phyloP scores from a whole-genome alignment of 2,113 vertebrate species.

The Pterocles burchelli region DNA sequence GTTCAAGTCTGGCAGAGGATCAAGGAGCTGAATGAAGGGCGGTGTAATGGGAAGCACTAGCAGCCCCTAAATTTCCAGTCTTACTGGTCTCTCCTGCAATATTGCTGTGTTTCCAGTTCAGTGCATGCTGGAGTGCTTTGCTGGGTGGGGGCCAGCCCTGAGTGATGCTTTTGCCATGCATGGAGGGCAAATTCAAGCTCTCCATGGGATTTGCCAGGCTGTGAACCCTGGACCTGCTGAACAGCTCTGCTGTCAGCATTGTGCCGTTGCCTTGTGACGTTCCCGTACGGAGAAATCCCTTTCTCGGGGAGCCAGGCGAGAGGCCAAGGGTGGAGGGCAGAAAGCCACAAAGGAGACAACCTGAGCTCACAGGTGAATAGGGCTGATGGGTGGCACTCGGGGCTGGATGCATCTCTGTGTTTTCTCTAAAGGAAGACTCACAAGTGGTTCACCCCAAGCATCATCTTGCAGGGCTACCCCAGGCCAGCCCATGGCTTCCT shows the following conservation, averaged over 20 bases:
- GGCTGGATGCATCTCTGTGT: not conserved
- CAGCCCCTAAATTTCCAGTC: not conserved
- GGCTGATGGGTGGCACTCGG: rapidly evolving
- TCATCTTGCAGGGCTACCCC: too few relatives aligned
- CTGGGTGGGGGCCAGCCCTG: not conserved
- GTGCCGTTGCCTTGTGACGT: rapidly evolving
- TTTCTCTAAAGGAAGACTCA: not conserved
- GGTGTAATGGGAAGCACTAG: not conserved
- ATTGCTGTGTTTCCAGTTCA: not conserved
- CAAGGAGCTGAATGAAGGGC: not conserved
- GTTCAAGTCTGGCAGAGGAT: not conserved
- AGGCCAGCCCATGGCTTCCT: not conserved
- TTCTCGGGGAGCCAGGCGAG: not conserved
- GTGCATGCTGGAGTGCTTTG: too few relatives aligned
- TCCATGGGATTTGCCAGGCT: not conserved
- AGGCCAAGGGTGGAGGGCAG: not conserved
- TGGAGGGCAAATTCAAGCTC: not conserved
- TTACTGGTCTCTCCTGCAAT: not conserved
- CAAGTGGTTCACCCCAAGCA: not conserved
- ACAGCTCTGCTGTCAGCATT: not conserved
- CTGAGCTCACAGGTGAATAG: not conserved
- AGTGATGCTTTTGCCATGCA: not conserved
- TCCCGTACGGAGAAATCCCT: not conserved
- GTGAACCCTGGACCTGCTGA: not conserved
- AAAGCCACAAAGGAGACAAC: not conserved